phyloP scores from a whole-genome alignment of 2,888 invertebrate species.

The Orgyia antiqua region DNA sequence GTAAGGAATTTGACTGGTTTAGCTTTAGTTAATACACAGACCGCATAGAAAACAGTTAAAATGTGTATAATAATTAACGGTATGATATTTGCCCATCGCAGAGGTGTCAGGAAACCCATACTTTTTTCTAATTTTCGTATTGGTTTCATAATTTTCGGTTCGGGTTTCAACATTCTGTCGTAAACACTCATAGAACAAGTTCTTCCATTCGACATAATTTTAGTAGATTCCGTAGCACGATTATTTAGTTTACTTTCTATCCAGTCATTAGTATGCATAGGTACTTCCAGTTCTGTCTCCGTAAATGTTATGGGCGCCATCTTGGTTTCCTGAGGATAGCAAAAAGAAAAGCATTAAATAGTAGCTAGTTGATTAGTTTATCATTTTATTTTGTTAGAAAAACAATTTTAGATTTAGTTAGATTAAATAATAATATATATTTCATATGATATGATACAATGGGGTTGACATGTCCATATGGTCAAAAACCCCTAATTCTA shows the following conservation, averaged over 20 bases:
- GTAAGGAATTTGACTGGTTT: slow-evolving; percentile 56
- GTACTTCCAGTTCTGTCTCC: slow-evolving; percentile 28
- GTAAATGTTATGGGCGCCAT: slow-evolving; percentile 38
- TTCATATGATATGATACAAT: too few species aligned
- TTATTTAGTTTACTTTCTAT: slow-evolving; percentile 24
- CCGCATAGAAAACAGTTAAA: slow-evolving; percentile 49
- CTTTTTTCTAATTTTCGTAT: slow-evolving; percentile 51
- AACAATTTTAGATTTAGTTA: too few species aligned
- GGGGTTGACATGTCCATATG: too few species aligned
- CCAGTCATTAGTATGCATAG: slow-evolving; percentile 12
- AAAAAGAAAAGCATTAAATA: too few species aligned
- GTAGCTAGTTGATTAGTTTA: too few species aligned
- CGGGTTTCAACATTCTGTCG: slow-evolving; percentile 35
- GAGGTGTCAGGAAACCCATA: slow-evolving; percentile 75
- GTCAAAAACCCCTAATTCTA: too few species aligned
- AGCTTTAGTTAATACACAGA: slow-evolving; percentile 34
- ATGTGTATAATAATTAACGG: slow-evolving; percentile 66
- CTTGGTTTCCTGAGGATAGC: slow-evolving; percentile 22
- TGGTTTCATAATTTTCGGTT: slow-evolving; percentile 37
- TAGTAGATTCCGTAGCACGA: slow-evolving; percentile 12
- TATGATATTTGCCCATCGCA: slow-evolving; percentile 81
- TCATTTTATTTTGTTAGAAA: too few species aligned
- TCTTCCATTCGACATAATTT: slow-evolving; percentile 5
- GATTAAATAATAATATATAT: too few species aligned
- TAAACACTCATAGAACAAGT: slow-evolving; percentile 22